A percentile compares a stretch with the other conserved stretches of the same genome.
phyloP scores from a whole-genome alignment of 2,797 vertebrate species.

The Yasuhikotakia modesta region DNA sequence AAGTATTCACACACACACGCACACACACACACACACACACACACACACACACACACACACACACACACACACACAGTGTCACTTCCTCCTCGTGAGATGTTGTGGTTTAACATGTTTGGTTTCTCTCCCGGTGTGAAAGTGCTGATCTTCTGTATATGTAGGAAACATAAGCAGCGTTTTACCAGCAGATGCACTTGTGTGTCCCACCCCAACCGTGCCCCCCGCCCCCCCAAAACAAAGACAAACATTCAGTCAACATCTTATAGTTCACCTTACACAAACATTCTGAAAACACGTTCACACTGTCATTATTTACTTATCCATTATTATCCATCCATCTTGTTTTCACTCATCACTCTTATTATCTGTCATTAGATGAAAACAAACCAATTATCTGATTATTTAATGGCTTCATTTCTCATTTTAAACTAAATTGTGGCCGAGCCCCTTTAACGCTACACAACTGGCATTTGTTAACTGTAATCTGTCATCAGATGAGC shows the following conservation, averaged over 20 bases:
- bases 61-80: constrained; percentile 7
- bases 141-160: constrained; percentile 44
- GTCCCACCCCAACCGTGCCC: too few species aligned
- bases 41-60: constrained; percentile 68
- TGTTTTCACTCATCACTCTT: neutral
- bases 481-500: constrained; percentile 37
- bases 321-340: too few species aligned
- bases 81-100: constrained; percentile 27
- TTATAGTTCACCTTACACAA: neutral
- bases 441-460: neutral
- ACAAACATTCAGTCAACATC: constrained; percentile 19
- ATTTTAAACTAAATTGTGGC: neutral
- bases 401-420: too few species aligned
- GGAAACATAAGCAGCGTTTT: too few species aligned
- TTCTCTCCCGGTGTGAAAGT: constrained; percentile 45
- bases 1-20: too few species aligned
- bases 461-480: neutral
- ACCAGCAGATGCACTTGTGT: too few species aligned
- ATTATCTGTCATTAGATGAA: constrained; percentile 17
- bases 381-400: neutral
- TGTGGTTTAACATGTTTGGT: constrained; percentile 42
- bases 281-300: neutral
- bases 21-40: too few species aligned
- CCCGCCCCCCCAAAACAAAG: constrained; percentile 28
- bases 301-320: constrained; percentile 19